These are phyloP conservation scores for Pinctada fucata DNA, from an alignment of 2,888 invertebrate species.

Conservation along the genomic window DNA sequence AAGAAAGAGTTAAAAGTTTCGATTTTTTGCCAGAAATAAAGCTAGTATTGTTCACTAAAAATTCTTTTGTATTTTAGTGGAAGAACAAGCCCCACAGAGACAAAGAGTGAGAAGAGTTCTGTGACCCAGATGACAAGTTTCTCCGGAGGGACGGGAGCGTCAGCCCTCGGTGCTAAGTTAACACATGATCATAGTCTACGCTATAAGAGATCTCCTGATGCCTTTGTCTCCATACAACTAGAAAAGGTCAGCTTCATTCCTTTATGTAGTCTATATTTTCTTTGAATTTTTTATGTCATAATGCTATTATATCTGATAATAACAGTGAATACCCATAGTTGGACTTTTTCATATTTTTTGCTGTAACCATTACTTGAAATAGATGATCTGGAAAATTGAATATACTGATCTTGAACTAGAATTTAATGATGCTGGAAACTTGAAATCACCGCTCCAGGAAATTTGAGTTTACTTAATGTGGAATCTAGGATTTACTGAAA, in stretches of 20 bases:
- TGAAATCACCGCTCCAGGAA: too few relatives aligned
- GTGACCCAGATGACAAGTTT: constrained; percentile 69
- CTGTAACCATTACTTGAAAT: too few relatives aligned
- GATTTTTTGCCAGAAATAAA: too few relatives aligned
- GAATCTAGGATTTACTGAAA: too few relatives aligned
- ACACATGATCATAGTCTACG: constrained; percentile 45
- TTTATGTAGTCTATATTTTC: background rate
- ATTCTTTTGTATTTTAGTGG: constrained; percentile 52
- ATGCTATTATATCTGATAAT: background rate
- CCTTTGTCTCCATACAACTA: constrained; percentile 75
- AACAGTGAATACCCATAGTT: background rate
- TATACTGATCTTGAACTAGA: too few relatives aligned
- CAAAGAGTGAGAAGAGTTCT: constrained; percentile 73
- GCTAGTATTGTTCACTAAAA: too few relatives aligned
- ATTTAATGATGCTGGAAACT: too few relatives aligned
- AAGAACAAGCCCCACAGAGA: constrained; percentile 70
- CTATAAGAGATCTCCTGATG: constrained; percentile 64
- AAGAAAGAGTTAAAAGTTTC: too few relatives aligned
- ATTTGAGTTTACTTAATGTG: too few relatives aligned
- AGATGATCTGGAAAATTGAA: too few relatives aligned
- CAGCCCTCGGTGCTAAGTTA: constrained; percentile 55
- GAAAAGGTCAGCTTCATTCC: constrained; percentile 69
- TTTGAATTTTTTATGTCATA: background rate
- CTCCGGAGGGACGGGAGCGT: constrained; percentile 64
- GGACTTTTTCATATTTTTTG: background rate